Evolutionary conservation across 2,888 invertebrate genomes (phyloP).

Genomic region (Coleophora deauratella): DNA sequence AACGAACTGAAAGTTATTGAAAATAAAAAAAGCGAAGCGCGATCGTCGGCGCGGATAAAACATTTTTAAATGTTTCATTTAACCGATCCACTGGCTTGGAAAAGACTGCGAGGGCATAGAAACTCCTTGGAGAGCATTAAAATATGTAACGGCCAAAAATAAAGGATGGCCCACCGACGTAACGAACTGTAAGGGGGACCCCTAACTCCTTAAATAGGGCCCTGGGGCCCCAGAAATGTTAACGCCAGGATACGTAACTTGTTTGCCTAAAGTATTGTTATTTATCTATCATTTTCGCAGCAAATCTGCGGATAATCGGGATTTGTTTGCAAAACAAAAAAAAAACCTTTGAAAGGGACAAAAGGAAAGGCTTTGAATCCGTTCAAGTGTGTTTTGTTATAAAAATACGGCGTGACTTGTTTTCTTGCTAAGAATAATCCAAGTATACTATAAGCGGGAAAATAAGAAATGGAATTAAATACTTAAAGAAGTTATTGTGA

Average conservation of each 20-base stretch:
- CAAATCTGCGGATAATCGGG: constrained; percentile 62
- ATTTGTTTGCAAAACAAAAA: constrained; percentile 49
- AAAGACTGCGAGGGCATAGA: constrained; percentile 46
- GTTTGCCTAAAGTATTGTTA: constrained; percentile 67
- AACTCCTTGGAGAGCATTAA: constrained; percentile 56
- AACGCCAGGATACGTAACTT: constrained; percentile 59
- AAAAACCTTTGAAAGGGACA: constrained; percentile 39
- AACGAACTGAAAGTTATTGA: constrained; percentile 11
- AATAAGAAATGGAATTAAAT: no score
- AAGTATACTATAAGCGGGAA: background rate
- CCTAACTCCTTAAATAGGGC: constrained; percentile 39
- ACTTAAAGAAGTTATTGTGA: no score
- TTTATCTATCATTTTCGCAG: constrained; percentile 62
- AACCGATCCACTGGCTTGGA: constrained; percentile 55
- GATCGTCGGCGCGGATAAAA: constrained; percentile 35
- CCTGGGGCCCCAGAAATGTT: constrained; percentile 46
- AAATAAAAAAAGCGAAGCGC: constrained; percentile 22
- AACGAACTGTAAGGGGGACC: constrained; percentile 60
- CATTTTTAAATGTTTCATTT: constrained; percentile 51
- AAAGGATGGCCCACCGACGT: constrained; percentile 61
- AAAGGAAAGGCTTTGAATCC: constrained; percentile 26
- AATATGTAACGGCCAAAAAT: constrained; percentile 68
- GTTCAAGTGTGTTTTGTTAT: constrained; percentile 20
- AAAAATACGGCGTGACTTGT: constrained; percentile 12
- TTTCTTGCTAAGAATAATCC: constrained; percentile 1